phyloP scores from a whole-genome alignment of 2,113 vertebrate species.

The Leucopsar rothschildi region DNA sequence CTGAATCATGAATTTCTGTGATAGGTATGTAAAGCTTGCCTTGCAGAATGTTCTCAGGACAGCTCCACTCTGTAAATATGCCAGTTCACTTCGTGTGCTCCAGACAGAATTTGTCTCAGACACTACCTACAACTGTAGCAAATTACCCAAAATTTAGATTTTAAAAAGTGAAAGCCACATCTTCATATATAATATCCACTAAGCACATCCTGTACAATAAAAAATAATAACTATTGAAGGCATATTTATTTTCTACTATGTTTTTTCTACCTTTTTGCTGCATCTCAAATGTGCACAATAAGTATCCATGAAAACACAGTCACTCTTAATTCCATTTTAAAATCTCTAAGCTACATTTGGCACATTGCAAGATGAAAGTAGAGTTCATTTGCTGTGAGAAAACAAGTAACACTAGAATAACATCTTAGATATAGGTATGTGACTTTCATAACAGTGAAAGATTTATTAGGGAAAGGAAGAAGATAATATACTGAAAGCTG shows the following conservation, averaged over 20 bases:
- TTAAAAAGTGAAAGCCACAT: background rate
- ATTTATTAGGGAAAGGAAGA: background rate
- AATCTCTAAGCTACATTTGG: background rate
- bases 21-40: background rate
- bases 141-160: background rate
- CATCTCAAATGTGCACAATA: background rate
- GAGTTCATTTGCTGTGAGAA: background rate
- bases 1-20: background rate
- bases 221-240: background rate
- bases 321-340: background rate
- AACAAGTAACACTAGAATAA: background rate
- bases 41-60: background rate
- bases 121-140: background rate
- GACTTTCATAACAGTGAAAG: background rate
- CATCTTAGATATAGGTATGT: background rate
- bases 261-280: background rate
- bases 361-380: background rate
- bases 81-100: background rate
- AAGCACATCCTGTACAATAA: background rate
- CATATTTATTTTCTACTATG: background rate
- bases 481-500: background rate
- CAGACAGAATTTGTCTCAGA: background rate
- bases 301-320: background rate
- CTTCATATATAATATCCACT: background rate
- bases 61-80: background rate